Base-by-base conservation (phyloP, 2,888 invertebrate genomes). In the Drosophila fungiperda region DNA sequence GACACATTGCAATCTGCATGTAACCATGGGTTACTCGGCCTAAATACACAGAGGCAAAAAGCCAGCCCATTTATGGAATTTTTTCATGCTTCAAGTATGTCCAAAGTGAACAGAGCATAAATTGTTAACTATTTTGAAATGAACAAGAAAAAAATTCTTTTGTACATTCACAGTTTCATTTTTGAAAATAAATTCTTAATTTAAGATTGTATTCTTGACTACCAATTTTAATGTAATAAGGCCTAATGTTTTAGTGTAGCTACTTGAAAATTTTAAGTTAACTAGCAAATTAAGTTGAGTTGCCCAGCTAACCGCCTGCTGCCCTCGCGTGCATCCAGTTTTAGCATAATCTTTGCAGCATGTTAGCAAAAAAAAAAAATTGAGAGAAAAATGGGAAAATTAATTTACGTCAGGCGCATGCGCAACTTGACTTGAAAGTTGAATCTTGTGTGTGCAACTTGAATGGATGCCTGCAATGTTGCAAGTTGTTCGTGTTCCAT, bases 341-440 rank as follows among this genome's bases (percentile, higher is more conserved):
- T 83, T 73, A 80, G 69, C 84, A 87, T 83, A 87, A 77, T 76
- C 74, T 78, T 75, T 60, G 67, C 82, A 59, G 69, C 75, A 82
- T 74, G 77, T 64, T 65, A 42, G 48, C 5, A 29, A 54, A 68
- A 49, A 57, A 58, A 42, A 62, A 32, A 48, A 62, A 72, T 71
- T 68, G 32, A 59, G 70, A 72, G 55, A 65, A 79, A 76, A 69
- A 68, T 73, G 68, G 62, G 78, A 68, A 86, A 89, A 84, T 87
- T 82, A 86, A 89, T 86, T 86, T 84, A 73, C 82, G 82, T 80
- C 71, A 66, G 68, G 89, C 89, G 89, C 85, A 89, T 89, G 89
- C 87, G 89, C 85, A 68, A 78, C 85, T 83, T 74, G 87, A 73
- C 73, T 66, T 59, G 78, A 68, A 83, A 78, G 72, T 80, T 83